Evolutionary conservation across 2,113 vertebrate species (phyloP).

Genomic region (Melanostigma gelatinosum): DNA sequence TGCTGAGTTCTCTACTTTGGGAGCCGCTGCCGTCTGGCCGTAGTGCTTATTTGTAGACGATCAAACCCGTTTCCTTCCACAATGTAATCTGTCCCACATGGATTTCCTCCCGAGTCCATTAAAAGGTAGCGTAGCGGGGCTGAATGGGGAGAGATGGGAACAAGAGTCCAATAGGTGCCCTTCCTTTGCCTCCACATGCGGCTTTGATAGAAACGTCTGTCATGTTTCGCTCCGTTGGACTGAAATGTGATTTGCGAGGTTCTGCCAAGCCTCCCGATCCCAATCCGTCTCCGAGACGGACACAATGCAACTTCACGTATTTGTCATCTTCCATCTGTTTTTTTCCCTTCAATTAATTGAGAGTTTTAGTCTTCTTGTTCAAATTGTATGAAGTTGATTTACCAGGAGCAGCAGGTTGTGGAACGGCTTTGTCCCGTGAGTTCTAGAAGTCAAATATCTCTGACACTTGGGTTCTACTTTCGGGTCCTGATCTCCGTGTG

Average conservation of each 20-base stretch:
- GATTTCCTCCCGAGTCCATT: slow-evolving; percentile 63
- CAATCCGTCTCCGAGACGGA: slow-evolving; percentile 39
- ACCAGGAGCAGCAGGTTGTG: not conserved
- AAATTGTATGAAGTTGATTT: not conserved
- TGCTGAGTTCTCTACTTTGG: slow-evolving; percentile 69
- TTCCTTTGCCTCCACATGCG: slow-evolving; percentile 34
- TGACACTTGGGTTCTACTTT: not conserved
- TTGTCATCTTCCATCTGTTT: slow-evolving; percentile 39
- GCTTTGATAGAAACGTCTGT: slow-evolving; percentile 61
- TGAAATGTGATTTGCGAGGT: slow-evolving; percentile 63
- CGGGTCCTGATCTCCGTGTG: not conserved
- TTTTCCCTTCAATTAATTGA: slow-evolving; percentile 23
- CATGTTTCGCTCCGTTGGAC: slow-evolving; percentile 37
- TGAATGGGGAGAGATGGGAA: slow-evolving; percentile 32
- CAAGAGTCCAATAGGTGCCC: slow-evolving; percentile 30
- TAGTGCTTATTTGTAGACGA: slow-evolving; percentile 77
- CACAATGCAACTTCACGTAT: not conserved
- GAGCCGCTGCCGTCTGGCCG: slow-evolving; percentile 46
- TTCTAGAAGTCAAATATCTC: not conserved
- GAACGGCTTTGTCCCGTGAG: not conserved
- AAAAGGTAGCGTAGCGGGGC: slow-evolving; percentile 37
- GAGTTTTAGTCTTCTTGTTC: slow-evolving; percentile 7
- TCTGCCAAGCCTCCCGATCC: slow-evolving; percentile 45
- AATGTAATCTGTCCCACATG: slow-evolving; percentile 78
- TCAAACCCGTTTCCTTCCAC: slow-evolving; percentile 73